Evolutionary conservation across 2,113 vertebrate species (phyloP).

Genomic region (Phaetusa simplex): DNA sequence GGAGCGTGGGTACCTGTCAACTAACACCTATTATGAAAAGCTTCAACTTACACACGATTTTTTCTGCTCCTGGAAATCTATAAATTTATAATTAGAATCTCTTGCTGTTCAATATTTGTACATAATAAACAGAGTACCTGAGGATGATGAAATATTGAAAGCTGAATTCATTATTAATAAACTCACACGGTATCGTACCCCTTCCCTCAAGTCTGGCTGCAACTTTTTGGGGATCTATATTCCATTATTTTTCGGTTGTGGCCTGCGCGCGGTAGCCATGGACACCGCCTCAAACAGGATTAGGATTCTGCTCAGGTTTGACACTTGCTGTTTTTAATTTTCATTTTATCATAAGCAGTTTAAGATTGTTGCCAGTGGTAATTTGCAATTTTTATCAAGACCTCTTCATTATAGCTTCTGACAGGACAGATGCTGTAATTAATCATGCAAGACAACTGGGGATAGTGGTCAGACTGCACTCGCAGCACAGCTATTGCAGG

Average conservation of each 20-base stretch:
- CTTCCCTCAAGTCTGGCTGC: slow-evolving; percentile 82
- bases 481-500: slow-evolving; percentile 68
- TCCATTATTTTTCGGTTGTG: slow-evolving; percentile 69
- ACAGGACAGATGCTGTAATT: slow-evolving; percentile 99
- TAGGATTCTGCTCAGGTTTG: slow-evolving; percentile 91
- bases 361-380: slow-evolving; percentile 97
- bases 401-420: slow-evolving; percentile 95
- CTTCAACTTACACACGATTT: slow-evolving; percentile 65
- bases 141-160: slow-evolving; percentile 88
- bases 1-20: slow-evolving; percentile 63
- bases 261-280: slow-evolving; percentile 74
- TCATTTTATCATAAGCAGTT: slow-evolving; percentile 99
- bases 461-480: slow-evolving; percentile 81
- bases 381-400: slow-evolving; percentile 98
- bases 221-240: slow-evolving; percentile 79
- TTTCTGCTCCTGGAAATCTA: slow-evolving; percentile 73
- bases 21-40: slow-evolving; percentile 69
- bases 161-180: slow-evolving; percentile 88
- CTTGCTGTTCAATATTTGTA: slow-evolving; percentile 91
- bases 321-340: slow-evolving; percentile 98
- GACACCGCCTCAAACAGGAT: slow-evolving; percentile 77
- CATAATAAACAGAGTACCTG: slow-evolving; percentile 85
- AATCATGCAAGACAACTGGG: slow-evolving; percentile 94
- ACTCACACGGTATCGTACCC: slow-evolving; percentile 79
- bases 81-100: slow-evolving; percentile 77